Evolutionary conservation across 2,888 invertebrate species (phyloP).

Genomic region (Drosophila eohydei): DNA sequence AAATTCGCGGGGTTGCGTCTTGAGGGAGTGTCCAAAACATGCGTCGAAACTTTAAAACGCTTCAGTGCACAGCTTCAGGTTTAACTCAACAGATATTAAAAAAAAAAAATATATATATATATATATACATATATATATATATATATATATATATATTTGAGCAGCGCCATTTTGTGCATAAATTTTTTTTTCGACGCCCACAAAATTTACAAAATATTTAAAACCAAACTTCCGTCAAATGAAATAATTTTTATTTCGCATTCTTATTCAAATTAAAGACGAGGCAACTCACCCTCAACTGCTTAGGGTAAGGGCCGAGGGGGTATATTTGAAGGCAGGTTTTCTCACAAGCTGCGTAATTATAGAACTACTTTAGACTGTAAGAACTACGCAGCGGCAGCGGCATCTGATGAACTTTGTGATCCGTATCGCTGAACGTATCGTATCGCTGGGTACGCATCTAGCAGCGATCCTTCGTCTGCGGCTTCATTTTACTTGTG

Average conservation of each 20-base stretch:
- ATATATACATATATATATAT: slow-evolving; percentile 1
- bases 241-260: slow-evolving; percentile 29
- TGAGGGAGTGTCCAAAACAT: slow-evolving; percentile 75
- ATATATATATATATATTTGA: slow-evolving; percentile 29
- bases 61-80: slow-evolving; percentile 59
- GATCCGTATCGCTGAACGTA: slow-evolving; percentile 52
- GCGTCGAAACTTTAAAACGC: slow-evolving; percentile 58
- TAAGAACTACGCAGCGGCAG: slow-evolving; percentile 40
- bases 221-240: slow-evolving; percentile 76
- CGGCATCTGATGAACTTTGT: slow-evolving; percentile 24
- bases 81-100: slow-evolving; percentile 9
- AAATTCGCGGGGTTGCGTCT: slow-evolving; percentile 40
- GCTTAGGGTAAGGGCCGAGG: background rate
- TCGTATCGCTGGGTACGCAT: slow-evolving; percentile 66
- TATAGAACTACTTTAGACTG: slow-evolving; percentile 59
- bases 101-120: background rate
- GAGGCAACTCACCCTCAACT: slow-evolving; percentile 28
- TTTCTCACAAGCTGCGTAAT: slow-evolving; percentile 75
- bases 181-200: slow-evolving; percentile 69
- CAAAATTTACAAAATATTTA: slow-evolving; percentile 80
- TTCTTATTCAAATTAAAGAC: slow-evolving; percentile 70
- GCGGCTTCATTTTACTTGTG: slow-evolving; percentile 76
- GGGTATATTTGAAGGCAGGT: slow-evolving; percentile 29
- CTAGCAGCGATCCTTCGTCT: slow-evolving; percentile 63
- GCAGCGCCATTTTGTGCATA: slow-evolving; percentile 64